phyloP scores from a whole-genome alignment of 2,888 invertebrate genomes.

The Nymphalis polychloros region DNA sequence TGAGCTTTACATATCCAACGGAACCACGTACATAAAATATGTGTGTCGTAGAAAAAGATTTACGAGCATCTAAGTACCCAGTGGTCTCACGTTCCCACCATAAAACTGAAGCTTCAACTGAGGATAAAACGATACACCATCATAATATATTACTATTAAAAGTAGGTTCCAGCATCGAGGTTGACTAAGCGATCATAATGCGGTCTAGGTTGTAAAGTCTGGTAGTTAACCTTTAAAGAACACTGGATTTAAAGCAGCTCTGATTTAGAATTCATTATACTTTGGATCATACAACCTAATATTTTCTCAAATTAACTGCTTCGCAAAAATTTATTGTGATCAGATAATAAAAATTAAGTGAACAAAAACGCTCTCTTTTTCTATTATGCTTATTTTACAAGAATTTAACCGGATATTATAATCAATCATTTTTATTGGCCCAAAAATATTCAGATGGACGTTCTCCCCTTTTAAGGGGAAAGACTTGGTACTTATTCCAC shows the following conservation, averaged over 20 bases:
- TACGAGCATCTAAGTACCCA: slow-evolving; percentile 61
- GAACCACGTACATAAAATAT: slow-evolving; percentile 47
- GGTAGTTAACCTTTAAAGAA: background rate
- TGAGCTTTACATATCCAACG: slow-evolving; percentile 23
- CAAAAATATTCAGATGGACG: too few species aligned
- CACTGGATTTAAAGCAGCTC: background rate
- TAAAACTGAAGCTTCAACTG: slow-evolving; percentile 67
- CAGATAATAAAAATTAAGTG: too few species aligned
- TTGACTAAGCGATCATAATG: slow-evolving; percentile 24
- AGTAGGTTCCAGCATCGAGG: slow-evolving; percentile 26
- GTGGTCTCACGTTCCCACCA: slow-evolving; percentile 67
- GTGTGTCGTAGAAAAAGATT: slow-evolving; percentile 52
- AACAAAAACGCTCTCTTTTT: too few species aligned
- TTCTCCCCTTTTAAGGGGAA: too few species aligned
- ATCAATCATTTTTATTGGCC: too few species aligned
- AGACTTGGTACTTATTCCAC: too few species aligned
- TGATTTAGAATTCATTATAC: background rate
- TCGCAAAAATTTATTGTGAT: too few species aligned
- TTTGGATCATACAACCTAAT: too few species aligned
- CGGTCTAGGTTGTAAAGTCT: background rate
- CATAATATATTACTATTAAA: slow-evolving; percentile 43
- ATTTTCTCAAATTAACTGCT: too few species aligned
- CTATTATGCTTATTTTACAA: too few species aligned
- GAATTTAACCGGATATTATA: too few species aligned
- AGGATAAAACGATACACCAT: slow-evolving; percentile 49